Evolutionary conservation across 2,797 vertebrate genomes (phyloP), one percentile per base, ranked within the genome.

Genomic region (Pangasius sanitwongsei): DNA sequence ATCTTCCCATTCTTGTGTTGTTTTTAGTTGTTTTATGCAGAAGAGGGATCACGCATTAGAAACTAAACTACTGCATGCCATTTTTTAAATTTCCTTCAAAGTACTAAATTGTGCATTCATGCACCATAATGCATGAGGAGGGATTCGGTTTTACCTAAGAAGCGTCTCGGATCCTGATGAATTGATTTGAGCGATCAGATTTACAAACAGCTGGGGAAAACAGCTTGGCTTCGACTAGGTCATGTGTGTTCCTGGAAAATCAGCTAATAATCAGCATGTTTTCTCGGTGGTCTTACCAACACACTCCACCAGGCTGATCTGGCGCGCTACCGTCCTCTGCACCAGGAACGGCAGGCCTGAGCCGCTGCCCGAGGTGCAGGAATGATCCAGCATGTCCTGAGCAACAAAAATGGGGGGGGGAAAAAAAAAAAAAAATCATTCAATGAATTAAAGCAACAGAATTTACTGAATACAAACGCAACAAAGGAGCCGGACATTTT

Each of bases 331-430:
- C 0, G 97, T 97, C 91, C 96, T 96, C 94, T 97, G 96, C 80
- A 97, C 96, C 5, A 97, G 95, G 93, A 97, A 97, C 37, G 97
- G 97, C 87, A 97, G 95, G 67, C 97, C 97, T 4, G 97, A 97
- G 41, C 97, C 97, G 48, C 96, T 97, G 63, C 96, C 97, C 12
- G 97, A 97, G 0, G 96, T 97, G 65, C 96, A 97, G 0, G 97
- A 96, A 91, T 97, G 96, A 91, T 96, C 95, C 94, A 97, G 91
- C 90, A 97, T 87, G 89, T 97, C 96, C 97, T 97, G 83, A 1
- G 91, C 65, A 90, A 23, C 12, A 61, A 1, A 74, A 63, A 23
- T 37, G 83, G 13, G 92, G 50, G 4, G 2, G 2, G 2, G 0
- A 3, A 37, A 37, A 41, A 6, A 63, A 44, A 84, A 16, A 44